Evolutionary conservation across 92 coral and sea anemone species (phyloP), one percentile per base, ranked within the genome.

Genomic region (Heliopora coerulea): DNA sequence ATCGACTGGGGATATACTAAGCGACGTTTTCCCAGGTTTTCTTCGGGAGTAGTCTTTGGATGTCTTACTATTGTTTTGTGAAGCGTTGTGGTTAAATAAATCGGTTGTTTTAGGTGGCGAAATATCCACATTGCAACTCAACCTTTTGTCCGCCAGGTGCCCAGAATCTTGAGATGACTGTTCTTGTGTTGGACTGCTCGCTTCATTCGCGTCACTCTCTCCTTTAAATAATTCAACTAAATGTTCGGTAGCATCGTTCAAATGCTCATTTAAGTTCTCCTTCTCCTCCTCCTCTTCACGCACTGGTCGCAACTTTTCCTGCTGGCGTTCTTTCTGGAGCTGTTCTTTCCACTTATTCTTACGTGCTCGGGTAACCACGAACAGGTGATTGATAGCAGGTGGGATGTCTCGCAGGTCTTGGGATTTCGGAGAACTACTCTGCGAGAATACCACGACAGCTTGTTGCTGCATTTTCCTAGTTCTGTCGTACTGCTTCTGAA

Each of bases 381-480:
- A 88, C 23, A 93, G 78, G 77, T 93, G 98, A 56, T 93, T 93
- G 13, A 93, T 93, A 18, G 98, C 98, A 0, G 97, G 65, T 52
- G 96, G 89, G 24, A 87, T 64, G 18, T 79, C 86, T 39, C 81
- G 86, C 0, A 81, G 87, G 15, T 93, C 98, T 80, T 93, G 89
- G n/a, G 91, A 90, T 54, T 93, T 88, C 61, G 88, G 86, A 32
- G 88, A 86, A 5, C 90, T 68, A 3, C 91, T 90, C 66, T 93
- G 96, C 49, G 93, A 84, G 61, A 93, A 93, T 30, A 93, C 95
- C 1, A 93, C 98, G 3, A 93, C 98, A 17, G 96, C 96, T 57
- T 93, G 89, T 41, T 93, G 98, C 49, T 93, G 98, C 95, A 90
- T 83, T 59, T 90, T 91, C 64, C 98, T 83, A 86, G 91, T 93